Evolutionary conservation across 2,113 vertebrate species (phyloP).

Genomic region (Myrmecophaga tridactyla): DNA sequence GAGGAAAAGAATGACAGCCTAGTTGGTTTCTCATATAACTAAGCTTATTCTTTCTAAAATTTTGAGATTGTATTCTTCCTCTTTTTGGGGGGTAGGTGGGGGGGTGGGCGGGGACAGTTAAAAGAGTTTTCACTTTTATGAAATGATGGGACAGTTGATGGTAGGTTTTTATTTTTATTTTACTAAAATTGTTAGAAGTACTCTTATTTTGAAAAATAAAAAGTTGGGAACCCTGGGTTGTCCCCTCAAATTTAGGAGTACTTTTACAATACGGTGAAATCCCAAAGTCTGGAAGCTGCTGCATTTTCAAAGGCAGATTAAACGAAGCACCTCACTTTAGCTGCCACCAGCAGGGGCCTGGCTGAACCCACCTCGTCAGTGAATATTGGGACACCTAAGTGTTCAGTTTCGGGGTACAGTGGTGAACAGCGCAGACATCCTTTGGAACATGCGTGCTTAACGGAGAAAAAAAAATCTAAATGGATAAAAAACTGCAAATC

Average conservation of each 20-base stretch:
- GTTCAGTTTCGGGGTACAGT: background rate
- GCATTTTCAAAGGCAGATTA: background rate
- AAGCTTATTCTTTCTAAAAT: background rate
- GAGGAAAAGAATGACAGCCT: background rate
- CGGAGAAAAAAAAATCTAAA: background rate
- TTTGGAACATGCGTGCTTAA: background rate
- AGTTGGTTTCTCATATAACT: background rate
- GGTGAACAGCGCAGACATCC: background rate
- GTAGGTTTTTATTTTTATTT: background rate
- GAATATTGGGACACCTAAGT: background rate
- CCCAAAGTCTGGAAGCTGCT: background rate
- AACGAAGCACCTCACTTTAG: background rate
- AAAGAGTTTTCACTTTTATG: background rate
- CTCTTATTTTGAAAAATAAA: background rate
- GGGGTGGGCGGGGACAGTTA: background rate
- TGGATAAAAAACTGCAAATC: background rate
- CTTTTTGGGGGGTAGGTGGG: background rate
- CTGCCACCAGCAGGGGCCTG: background rate
- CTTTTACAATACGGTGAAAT: background rate
- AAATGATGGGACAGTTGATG: background rate
- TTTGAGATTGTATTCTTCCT: background rate
- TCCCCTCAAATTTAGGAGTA: background rate
- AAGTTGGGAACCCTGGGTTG: background rate
- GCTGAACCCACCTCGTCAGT: background rate
- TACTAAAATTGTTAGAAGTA: slow-evolving; percentile 12